Percentiles rank a stretch among this genome's conserved stretches.
Conservation (phyloP, 1,140 invertebrate species). For the Tetragonula clypearis region DNA sequence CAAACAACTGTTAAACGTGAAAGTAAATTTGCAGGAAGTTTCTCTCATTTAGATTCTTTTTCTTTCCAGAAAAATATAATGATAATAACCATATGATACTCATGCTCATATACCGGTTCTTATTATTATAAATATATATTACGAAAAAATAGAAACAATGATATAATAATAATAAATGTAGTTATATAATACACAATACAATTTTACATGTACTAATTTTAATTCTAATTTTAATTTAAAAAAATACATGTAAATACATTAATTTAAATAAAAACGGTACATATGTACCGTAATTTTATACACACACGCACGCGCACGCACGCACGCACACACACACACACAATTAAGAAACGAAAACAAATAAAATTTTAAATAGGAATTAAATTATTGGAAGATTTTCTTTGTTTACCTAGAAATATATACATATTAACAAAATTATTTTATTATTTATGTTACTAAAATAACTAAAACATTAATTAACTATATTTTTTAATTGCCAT, state of each 20-base stretch:
- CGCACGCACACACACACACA: background rate
- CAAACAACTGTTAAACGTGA: conserved; percentile 36
- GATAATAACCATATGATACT: conserved; percentile 28
- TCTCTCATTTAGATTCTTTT: conserved; percentile 28
- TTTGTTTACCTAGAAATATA: background rate
- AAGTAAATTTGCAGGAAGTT: conserved; percentile 41
- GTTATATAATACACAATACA: background rate
- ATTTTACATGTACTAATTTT: too few species aligned
- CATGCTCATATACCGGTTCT: conserved; percentile 12
- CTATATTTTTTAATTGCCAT: too few species aligned
- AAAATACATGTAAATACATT: too few species aligned
- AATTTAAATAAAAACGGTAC: too few species aligned
- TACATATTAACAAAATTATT: too few species aligned
- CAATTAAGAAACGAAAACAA: background rate
- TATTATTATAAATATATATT: background rate
- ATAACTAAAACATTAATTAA: background rate
- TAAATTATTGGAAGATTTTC: background rate
- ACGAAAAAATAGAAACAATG: background rate
- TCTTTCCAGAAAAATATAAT: conserved; percentile 7
- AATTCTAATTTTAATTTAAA: too few species aligned
- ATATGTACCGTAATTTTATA: background rate
- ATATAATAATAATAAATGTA: background rate
- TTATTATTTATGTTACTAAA: background rate
- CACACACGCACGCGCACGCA: background rate
- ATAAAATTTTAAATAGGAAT: background rate